A percentile compares a stretch with the other conserved stretches of the same genome.
These are phyloP conservation scores for Seira ritae DNA, from an alignment of 2,888 invertebrate genomes.

Conservation along the genomic window DNA sequence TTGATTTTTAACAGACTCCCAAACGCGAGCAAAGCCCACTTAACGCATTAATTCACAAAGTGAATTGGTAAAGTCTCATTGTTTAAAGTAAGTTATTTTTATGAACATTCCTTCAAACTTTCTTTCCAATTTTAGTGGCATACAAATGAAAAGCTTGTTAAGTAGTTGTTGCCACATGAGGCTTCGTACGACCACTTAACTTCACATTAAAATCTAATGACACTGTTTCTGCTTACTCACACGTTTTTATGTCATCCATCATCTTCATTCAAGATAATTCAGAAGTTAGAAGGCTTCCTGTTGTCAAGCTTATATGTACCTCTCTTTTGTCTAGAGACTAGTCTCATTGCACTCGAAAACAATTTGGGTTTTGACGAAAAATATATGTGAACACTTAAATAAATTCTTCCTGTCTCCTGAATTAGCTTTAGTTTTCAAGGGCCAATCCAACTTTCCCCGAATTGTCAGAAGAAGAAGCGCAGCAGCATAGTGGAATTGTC, in stretches of 20 bases:
- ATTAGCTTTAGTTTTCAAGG: too few relatives aligned
- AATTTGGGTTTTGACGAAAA: too few relatives aligned
- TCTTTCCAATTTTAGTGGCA: neutral
- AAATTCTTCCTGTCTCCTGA: too few relatives aligned
- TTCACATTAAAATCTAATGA: neutral
- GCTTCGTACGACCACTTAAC: neutral
- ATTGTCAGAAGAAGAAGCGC: too few relatives aligned
- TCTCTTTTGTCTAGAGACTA: too few relatives aligned
- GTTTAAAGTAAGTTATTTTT: neutral
- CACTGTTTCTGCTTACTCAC: neutral
- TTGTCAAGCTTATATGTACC: too few relatives aligned
- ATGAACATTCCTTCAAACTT: too few relatives aligned
- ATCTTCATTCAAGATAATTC: neutral
- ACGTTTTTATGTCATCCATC: neutral
- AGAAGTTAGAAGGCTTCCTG: too few relatives aligned
- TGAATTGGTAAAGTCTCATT: constrained; percentile 2
- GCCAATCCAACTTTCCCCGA: too few relatives aligned
- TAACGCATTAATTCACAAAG: constrained; percentile 37
- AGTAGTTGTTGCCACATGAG: neutral
- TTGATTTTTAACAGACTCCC: constrained; percentile 35
- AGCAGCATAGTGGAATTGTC: too few relatives aligned
- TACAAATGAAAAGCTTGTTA: neutral
- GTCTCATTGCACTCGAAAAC: too few relatives aligned
- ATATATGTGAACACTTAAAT: too few relatives aligned
- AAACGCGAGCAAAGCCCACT: constrained; percentile 37